phyloP scores from a whole-genome alignment of 2,797 vertebrate genomes.

The Pelodytes ibericus region DNA sequence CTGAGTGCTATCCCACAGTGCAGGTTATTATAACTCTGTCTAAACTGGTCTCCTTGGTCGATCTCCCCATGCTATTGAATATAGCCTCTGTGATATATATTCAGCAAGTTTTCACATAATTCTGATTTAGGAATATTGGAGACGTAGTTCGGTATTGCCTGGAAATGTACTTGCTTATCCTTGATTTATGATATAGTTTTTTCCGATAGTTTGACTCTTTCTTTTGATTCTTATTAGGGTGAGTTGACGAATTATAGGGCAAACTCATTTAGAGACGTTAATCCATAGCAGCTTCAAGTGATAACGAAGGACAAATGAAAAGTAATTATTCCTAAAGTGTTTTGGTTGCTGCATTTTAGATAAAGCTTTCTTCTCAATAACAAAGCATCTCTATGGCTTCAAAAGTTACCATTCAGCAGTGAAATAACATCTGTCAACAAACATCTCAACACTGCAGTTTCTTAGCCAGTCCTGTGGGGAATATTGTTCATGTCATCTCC shows the following conservation, averaged over 20 bases:
- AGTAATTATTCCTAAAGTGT: conserved; percentile 43
- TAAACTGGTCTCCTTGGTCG: no score
- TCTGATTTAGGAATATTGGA: no score
- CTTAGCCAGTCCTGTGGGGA: conserved; percentile 35
- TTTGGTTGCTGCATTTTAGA: conserved; percentile 47
- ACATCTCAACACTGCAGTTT: conserved; percentile 41
- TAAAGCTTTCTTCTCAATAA: conserved; percentile 41
- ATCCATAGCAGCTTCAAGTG: conserved; percentile 9
- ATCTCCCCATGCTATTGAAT: no score
- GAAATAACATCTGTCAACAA: conserved; percentile 52
- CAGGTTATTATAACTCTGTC: no score
- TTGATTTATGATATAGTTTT: no score
- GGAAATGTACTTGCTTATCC: no score
- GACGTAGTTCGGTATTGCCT: no score
- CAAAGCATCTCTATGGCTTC: conserved; percentile 48
- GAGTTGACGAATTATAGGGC: not conserved
- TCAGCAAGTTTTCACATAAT: no score
- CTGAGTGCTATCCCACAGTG: no score
- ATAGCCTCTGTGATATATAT: no score
- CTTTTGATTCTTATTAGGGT: not conserved
- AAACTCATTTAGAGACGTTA: not conserved
- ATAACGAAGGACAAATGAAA: conserved; percentile 45
- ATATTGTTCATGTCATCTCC: conserved; percentile 36
- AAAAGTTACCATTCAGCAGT: conserved; percentile 46
- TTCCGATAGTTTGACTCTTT: no score